Evolutionary conservation across 2,888 invertebrate species (phyloP).

Genomic region (Drosophila neonasuta): DNA sequence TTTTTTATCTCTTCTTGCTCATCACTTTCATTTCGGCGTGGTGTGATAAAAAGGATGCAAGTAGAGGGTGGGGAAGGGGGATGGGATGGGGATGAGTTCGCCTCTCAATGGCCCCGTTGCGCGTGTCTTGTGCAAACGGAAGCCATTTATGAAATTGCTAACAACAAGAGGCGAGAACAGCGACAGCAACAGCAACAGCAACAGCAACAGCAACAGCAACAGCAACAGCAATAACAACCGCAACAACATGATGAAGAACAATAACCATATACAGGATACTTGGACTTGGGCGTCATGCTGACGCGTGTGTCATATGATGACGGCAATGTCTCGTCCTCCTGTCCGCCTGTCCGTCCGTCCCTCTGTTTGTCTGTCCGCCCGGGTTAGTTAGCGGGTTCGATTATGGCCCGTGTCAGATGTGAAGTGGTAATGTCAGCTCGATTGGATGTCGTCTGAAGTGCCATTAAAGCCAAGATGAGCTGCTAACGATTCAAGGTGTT

Average conservation of each 20-base stretch:
- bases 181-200: conserved; percentile 11
- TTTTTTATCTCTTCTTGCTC: conserved; percentile 17
- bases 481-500: conserved; percentile 26
- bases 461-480: conserved; percentile 44
- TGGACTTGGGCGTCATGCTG: conserved; percentile 56
- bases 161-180: conserved; percentile 41
- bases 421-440: conserved; percentile 35
- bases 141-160: conserved; percentile 75
- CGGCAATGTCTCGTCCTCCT: conserved; percentile 25
- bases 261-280: conserved; percentile 29
- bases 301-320: conserved; percentile 54
- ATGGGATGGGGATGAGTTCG: conserved; percentile 4
- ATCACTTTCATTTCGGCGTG: conserved; percentile 6
- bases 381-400: conserved; percentile 41
- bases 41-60: conserved; percentile 38
- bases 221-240: conserved; percentile 19
- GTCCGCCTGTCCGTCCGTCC: neutral
- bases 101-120: conserved; percentile 25
- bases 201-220: conserved; percentile 29
- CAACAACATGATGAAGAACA: conserved; percentile 25
- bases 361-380: conserved; percentile 2
- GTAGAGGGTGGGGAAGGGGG: neutral
- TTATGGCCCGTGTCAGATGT: conserved; percentile 46
- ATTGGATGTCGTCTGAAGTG: conserved; percentile 33
- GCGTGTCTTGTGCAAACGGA: conserved; percentile 61